Base-by-base conservation (phyloP, 1,140 invertebrate species). In the Scaptomyza hsui region DNA sequence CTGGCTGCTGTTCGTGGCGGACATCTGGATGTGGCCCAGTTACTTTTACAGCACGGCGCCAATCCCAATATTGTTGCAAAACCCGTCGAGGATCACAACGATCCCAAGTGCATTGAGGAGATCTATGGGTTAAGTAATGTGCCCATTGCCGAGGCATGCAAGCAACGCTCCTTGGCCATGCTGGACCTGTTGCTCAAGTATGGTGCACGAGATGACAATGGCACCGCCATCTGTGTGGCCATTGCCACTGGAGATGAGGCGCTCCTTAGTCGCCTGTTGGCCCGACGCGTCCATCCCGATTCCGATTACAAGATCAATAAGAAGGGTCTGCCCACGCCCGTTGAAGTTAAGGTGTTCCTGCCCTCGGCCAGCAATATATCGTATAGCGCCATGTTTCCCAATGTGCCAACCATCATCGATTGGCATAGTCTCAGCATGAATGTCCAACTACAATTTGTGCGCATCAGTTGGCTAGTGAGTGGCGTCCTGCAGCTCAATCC, bases 301-400 rank as follows among this genome's bases (percentile, higher is more conserved):
- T 95, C 95, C 0, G 97, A 98, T 82, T 96, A 95, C 86, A 96
- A 96, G 90, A 95, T 98, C 18, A 97, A 98, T 91, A 97, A 97
- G 89, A 96, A 96, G 73, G 94, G 94, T 0, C 94, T 98, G 4
- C 85, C 90, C 47, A 89, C 80, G 15, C 89, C 90, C 0, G 92
- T 95, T 94, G 18, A 95, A 95, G 80, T 93, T 93, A 67, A 93
- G 94, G 67, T 93, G 70, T 65, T 93, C 91, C 75, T 93, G 78
- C 78, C 94, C 3, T 94, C 92, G 7, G 93, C 94, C 47, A 93
- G 94, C 1, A 94, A 94, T 67, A 93, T 96, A 29, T 96, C 95
- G 0, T 96, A 96, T 89, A 95, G 95, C 70, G 94, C 95, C 4
- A 93, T 97, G 61, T 97, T 97, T 89, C 98, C 98, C 4, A 95